Evolutionary conservation across 1,140 invertebrate species (phyloP).

Genomic region (Hycleus phaleratus): DNA sequence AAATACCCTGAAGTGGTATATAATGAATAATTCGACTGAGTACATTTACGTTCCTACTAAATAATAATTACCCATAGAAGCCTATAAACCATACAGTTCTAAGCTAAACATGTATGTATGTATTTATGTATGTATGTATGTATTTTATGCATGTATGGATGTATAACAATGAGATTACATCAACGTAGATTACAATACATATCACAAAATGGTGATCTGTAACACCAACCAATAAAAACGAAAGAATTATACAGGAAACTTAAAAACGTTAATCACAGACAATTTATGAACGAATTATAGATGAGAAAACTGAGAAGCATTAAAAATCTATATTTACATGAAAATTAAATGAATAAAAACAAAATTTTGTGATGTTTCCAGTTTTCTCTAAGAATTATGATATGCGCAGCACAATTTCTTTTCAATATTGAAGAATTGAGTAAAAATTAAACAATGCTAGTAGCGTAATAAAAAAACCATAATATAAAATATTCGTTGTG

Average conservation of each 20-base stretch:
- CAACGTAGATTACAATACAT: constrained; percentile 32
- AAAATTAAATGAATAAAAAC: not conserved
- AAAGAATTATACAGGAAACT: constrained; percentile 16
- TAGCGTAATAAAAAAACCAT: constrained; percentile 3
- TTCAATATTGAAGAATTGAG: no score
- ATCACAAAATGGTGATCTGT: constrained; percentile 34
- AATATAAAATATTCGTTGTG: constrained; percentile 12
- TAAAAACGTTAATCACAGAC: constrained; percentile 31
- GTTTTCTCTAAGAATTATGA: constrained; percentile 11
- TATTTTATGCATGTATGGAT: no score
- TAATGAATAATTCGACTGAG: constrained; percentile 12
- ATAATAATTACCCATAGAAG: constrained; percentile 17
- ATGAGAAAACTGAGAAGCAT: constrained; percentile 15
- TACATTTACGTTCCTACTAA: constrained; percentile 14
- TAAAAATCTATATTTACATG: not conserved
- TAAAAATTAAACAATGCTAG: not conserved
- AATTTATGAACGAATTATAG: constrained; percentile 25
- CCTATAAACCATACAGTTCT: constrained; percentile 24
- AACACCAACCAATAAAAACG: constrained; percentile 24
- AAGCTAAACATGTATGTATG: constrained; percentile 25
- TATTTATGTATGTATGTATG: not conserved
- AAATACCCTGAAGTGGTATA: constrained; percentile 9
- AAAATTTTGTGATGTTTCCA: constrained; percentile 7
- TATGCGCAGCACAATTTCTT: not conserved
- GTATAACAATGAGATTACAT: constrained; percentile 29